Percentiles rank a stretch among this genome's conserved stretches.
Conservation (phyloP, 2,888 invertebrate species). For the Dasysyrphus albostriatus region DNA sequence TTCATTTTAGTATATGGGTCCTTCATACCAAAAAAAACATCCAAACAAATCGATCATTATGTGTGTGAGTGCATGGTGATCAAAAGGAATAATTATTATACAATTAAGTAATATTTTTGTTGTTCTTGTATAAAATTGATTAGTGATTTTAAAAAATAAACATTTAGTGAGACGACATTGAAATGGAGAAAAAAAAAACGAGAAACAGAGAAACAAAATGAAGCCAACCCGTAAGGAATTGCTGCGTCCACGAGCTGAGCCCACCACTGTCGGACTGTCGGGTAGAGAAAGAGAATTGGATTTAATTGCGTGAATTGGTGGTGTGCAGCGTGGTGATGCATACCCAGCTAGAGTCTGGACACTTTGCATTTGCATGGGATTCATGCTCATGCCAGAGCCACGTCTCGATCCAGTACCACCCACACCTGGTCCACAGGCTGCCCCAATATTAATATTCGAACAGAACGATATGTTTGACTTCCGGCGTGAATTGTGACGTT, state of each 20-base stretch:
- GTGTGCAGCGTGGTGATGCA: slow-evolving; percentile 88
- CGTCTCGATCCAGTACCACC: slow-evolving; percentile 87
- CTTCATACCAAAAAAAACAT: slow-evolving; percentile 11
- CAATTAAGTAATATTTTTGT: slow-evolving; percentile 9
- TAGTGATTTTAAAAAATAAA: slow-evolving; percentile 57
- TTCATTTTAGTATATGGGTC: slow-evolving; percentile 5
- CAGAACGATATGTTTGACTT: slow-evolving; percentile 96
- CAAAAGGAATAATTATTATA: slow-evolving; percentile 57
- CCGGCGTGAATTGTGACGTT: slow-evolving; percentile 94
- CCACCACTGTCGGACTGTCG: slow-evolving; percentile 93
- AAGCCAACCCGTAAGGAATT: slow-evolving; percentile 91
- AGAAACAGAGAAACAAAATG: slow-evolving; percentile 74
- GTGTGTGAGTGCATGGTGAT: slow-evolving; percentile 69
- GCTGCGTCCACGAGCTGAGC: slow-evolving; percentile 91
- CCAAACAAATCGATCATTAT: slow-evolving; percentile 63
- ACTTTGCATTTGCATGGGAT: slow-evolving; percentile 83
- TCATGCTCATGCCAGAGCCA: slow-evolving; percentile 88
- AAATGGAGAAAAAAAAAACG: slow-evolving; percentile 54
- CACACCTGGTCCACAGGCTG: slow-evolving; percentile 85
- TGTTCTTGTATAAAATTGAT: slow-evolving; percentile 30
- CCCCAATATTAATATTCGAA: slow-evolving; percentile 90
- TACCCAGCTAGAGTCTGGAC: slow-evolving; percentile 85
- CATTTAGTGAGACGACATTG: slow-evolving; percentile 64
- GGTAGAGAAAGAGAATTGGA: slow-evolving; percentile 95
- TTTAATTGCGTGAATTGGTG: slow-evolving; percentile 92